Evolutionary conservation across 2,797 vertebrate genomes (phyloP), one percentile per base, ranked within the genome.

Genomic region (Danionella dracula): DNA sequence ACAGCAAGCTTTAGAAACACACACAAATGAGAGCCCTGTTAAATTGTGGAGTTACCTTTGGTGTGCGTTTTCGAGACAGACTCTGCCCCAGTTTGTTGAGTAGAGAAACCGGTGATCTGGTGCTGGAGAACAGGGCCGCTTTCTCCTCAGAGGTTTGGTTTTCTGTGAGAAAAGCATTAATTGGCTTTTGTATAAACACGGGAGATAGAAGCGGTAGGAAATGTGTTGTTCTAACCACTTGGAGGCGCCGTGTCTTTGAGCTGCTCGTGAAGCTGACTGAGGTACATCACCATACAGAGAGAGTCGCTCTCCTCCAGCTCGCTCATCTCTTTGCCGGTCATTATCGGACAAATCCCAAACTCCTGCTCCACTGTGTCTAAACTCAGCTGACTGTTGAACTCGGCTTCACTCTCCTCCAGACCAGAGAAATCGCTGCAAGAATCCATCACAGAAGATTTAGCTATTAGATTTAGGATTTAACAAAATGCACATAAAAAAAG

Each of bases 241-340:
- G 91, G 84, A 32, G 90, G 85, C 4, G 87, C 65, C 0, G 89
- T 84, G 75, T 95, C 93, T 76, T 84, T 92, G 59, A 98, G 90
- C 86, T 97, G 91, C 82, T 97, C 93, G 7, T 97, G 91, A 85
- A 99, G 93, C 85, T 97, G 94, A 1, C 92, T 97, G 78, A 99
- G 92, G 88, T 97, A 99, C 91, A 96, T 92, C 64, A 98, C 93
- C 94, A 99, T 97, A 0, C 94, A 94, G 27, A 99, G 86, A 44
- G 93, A 90, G 84, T 98, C 96, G 0, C 92, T 94, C 38, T 95
- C 94, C 2, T 85, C 90, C 0, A 90, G 90, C 0, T 84, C 89
- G 0, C 84, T 88, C 95, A 98, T 94, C 41, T 98, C 96, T 57
- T 94, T 94, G 59, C 91, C 93, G 1, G 95, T 96, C 92, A 98